phyloP scores from a whole-genome alignment of 2,888 invertebrate genomes.

The Athalia rosae region DNA sequence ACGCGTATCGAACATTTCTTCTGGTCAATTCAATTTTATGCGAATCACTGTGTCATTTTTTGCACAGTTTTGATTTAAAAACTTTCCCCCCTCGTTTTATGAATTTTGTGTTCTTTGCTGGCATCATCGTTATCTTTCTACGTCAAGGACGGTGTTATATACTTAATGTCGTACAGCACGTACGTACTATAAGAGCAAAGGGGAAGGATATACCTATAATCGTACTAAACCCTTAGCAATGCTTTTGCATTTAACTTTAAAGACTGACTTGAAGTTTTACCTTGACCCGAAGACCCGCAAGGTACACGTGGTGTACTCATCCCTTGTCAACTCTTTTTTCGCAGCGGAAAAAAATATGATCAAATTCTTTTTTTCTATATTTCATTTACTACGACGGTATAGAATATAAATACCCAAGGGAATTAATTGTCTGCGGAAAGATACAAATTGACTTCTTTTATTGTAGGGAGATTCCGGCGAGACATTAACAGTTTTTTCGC shows the following conservation, averaged over 20 bases:
- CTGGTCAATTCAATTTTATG: no score
- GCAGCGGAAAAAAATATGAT: background rate
- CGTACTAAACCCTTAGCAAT: slow-evolving; percentile 39
- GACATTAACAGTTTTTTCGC: no score
- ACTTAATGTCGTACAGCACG: background rate
- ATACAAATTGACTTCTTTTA: no score
- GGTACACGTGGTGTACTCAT: slow-evolving; percentile 1
- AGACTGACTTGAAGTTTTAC: slow-evolving; percentile 36
- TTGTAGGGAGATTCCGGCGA: no score
- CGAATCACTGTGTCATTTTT: no score
- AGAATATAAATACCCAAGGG: no score
- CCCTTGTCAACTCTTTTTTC: slow-evolving; percentile 31
- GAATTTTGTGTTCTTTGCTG: background rate
- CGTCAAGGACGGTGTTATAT: slow-evolving; percentile 7
- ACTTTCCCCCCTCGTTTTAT: no score
- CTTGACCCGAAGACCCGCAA: slow-evolving; percentile 45
- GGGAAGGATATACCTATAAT: slow-evolving; percentile 28
- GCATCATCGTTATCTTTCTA: background rate
- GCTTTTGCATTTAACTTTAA: slow-evolving; percentile 26
- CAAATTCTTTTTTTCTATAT: no score
- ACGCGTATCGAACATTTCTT: background rate
- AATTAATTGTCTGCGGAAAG: no score
- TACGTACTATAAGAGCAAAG: slow-evolving; percentile 28
- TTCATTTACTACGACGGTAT: no score
- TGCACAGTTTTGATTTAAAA: no score